Base-by-base conservation (phyloP, 2,113 vertebrate species). In the Cynocephalus volans region DNA sequence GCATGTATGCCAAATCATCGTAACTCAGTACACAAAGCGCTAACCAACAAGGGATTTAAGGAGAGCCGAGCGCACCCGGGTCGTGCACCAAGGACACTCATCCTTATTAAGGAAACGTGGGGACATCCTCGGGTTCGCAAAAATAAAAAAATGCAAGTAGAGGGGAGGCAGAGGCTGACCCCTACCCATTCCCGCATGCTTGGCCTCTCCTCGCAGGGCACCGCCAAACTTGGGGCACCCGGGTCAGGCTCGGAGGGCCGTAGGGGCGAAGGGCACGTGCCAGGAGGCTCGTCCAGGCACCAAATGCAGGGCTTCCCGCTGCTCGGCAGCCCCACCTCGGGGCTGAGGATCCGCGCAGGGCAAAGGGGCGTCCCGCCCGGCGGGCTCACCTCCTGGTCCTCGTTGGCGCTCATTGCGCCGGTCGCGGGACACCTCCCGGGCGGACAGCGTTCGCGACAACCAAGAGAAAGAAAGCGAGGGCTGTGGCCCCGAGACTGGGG, bases 341-440 rank as follows among this genome's bases (percentile, higher is more conserved):
- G 15, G 60, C 64, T 5, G 21, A 48, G 36, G 28, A 56, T 6
- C 56, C 41, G 79, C 81, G 50, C 72, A 28, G 3, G 36, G 19
- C 23, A 31, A 3, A 17, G 24, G 70, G 48, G 60, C 24, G 17
- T 28, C 12, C 50, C 6, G 26, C 6, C 54, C 24, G 1, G 26
- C 60, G 24, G 17, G 58, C 97, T 97, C 96, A 99, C 99, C 99
- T 99, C 99, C 96, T 99, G 99, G 98, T 99, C 99, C 97, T 99
- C 99, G 98, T 99, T 99, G 58, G 99, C 99, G 76, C 99, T 98
- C 99, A 99, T 99, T 97, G 72, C 96, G 88, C 83, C 36, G 36
- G 28, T 45, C 23, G 54, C n/a, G 6, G 70, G 60, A 45, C 24
- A 45, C 23, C 77, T 88, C 50, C 31, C 28, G 41, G 26, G n/a